phyloP scores from a whole-genome alignment of 2,888 invertebrate species.

The Tipula helvola region DNA sequence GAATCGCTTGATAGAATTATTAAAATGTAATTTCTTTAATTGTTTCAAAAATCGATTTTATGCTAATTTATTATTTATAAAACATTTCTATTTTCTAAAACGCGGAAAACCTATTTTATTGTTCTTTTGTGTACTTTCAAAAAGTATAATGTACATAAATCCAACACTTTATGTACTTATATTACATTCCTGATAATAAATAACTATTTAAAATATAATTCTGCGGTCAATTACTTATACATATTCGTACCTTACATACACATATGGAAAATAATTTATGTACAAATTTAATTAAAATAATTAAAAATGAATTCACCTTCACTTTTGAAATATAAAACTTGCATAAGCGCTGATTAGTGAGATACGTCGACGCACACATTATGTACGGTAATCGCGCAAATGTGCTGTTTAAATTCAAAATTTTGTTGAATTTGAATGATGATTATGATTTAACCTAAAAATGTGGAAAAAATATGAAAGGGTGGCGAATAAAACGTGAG shows the following conservation, averaged over 20 bases:
- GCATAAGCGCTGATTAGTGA: not conserved
- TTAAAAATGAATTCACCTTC: not conserved
- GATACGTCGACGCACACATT: not conserved
- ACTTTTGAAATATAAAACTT: no score
- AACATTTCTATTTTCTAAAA: not conserved
- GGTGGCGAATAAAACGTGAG: not conserved
- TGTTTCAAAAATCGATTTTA: constrained; percentile 4
- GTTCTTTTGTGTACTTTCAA: not conserved
- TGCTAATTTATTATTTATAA: not conserved
- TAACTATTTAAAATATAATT: not conserved
- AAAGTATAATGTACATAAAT: not conserved
- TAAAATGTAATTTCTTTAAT: not conserved
- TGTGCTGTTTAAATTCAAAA: not conserved
- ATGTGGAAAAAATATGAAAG: not conserved
- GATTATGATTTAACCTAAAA: not conserved
- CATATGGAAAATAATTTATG: not conserved
- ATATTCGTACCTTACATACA: not conserved
- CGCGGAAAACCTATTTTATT: not conserved
- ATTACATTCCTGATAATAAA: not conserved
- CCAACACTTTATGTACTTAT: not conserved
- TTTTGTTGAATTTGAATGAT: no score
- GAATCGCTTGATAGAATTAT: not conserved
- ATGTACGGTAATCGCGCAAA: not conserved
- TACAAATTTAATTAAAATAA: not conserved
- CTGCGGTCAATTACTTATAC: not conserved